Base-by-base conservation (phyloP, 2,797 vertebrate genomes). In the Limnodromus scolopaceus region DNA sequence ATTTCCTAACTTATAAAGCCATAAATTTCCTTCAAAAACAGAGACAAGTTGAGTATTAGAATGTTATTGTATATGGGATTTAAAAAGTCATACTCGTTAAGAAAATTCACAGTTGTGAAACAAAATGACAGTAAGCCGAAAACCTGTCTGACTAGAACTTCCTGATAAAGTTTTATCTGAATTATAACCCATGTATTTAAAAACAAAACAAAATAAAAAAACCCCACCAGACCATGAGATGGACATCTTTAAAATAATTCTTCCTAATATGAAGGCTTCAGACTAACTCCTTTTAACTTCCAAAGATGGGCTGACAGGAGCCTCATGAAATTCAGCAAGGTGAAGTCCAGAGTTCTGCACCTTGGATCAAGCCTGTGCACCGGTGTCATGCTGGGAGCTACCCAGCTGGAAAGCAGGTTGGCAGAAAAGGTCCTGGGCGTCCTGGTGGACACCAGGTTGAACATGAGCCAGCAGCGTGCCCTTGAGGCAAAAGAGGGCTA, bases 401-500 rank as follows among this genome's bases (percentile, higher is more conserved):
- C 30, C 7, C 36, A 81, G 61, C 60, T 81, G 46, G 49, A 43
- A 64, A 53, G 32, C 11, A 49, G 57, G 8, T 60, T 49, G 24
- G 22, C 63, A 71, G 51, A n/a, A 88, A 57, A 36, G 57, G 22
- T 60, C 10, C 17, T 58, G n/a, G n/a, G 43, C 6, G 9, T 83
- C 27, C 55, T 70, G 39, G 25, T 41, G 24, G 55, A 15, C 39
- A 48, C 16, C 7, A 38, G 28, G 34, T 4, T 66, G 60, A 48
- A 48, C 10, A 7, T 14, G 27, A 84, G 24, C n/a, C 41, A 91
- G 7, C 32, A 34, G 12, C 0, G 6, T 16, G 30, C n/a, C 39
- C 2, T 36, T 20, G 30, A 45, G 45, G 45, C 11, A 3, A 17
- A 48, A 64, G 43, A 8, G 0, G 0, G n/a, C 25, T 24, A 32